Base-by-base conservation (phyloP, 2,888 invertebrate genomes). In the Pristionchus japonicus region DNA sequence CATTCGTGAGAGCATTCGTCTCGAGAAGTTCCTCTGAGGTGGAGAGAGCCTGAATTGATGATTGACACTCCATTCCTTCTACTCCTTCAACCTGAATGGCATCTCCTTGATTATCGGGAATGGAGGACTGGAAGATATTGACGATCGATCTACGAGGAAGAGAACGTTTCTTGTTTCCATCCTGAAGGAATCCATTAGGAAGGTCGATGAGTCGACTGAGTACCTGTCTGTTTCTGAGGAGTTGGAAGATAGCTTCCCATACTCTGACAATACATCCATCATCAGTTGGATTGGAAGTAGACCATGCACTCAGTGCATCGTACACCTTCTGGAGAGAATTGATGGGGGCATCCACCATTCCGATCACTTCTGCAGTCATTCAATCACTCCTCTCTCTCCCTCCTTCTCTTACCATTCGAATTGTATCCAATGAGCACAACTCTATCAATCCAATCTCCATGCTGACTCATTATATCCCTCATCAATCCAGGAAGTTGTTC, bases 371-470 rank as follows among this genome's bases (percentile, higher is more conserved):
- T 84, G n/a, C 31, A 84, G 3, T n/a, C 34, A 27, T n/a, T 31
- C 1, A 9, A n/a, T 64, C 31, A 64, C 31, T 31, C n/a, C 64
- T 31, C 31, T 64, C 64, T 13, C 27, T 9, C 31, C 17, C 27
- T 3, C 11, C 17, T 34, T 17, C 1, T 64, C 34, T 27, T 11
- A 86, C 67, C 40, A 0, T 47, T 67, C 31, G 64, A 64, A 43
- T 86, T 37, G 85, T 86, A 86, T 61, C 67, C 85, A 31, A 86
- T 47, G 67, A 86, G 85, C 7, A 86, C 85, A 15, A 86, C 2
- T 61, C 67, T 37, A 23, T 86, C 43, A 43, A 86, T 86, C 85
- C 85, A 86, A 27, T 67, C 85, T 27, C 31, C n/a, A n/a, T 86
- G 64, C 17, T 86, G 85, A 67, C 64, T 67, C 3, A 27, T n/a